Evolutionary conservation across 1,140 invertebrate species (phyloP).

Genomic region (Aphidius ervi): DNA sequence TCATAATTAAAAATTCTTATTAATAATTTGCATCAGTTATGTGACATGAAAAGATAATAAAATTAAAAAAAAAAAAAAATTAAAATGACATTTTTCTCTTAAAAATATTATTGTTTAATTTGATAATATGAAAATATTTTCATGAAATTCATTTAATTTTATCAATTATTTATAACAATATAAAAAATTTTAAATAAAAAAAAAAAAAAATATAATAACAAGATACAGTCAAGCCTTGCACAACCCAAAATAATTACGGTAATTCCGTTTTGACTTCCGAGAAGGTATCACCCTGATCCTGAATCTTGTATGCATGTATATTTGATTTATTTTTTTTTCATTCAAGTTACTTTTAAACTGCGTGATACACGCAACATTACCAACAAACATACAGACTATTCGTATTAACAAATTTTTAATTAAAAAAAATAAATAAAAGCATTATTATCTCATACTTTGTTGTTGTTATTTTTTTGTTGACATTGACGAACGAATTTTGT

Average conservation of each 20-base stretch:
- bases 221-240: not conserved
- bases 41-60: no score
- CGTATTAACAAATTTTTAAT: not conserved
- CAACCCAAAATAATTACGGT: slow-evolving; percentile 4
- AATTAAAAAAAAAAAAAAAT: no score
- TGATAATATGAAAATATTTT: not conserved
- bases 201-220: not conserved
- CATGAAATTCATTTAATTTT: not conserved
- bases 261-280: slow-evolving; percentile 10
- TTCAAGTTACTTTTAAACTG: not conserved
- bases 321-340: not conserved
- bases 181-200: not conserved
- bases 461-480: no score
- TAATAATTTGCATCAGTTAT: no score
- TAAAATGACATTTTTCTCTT: no score
- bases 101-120: not conserved
- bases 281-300: slow-evolving; percentile 14
- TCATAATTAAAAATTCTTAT: no score
- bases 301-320: not conserved
- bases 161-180: not conserved
- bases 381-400: not conserved
- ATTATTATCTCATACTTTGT: no score
- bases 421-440: no score
- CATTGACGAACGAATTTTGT: no score
- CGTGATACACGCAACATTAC: slow-evolving; percentile 15